Evolutionary conservation across 2,113 vertebrate genomes (phyloP).

Genomic region (Polypterus senegalus): DNA sequence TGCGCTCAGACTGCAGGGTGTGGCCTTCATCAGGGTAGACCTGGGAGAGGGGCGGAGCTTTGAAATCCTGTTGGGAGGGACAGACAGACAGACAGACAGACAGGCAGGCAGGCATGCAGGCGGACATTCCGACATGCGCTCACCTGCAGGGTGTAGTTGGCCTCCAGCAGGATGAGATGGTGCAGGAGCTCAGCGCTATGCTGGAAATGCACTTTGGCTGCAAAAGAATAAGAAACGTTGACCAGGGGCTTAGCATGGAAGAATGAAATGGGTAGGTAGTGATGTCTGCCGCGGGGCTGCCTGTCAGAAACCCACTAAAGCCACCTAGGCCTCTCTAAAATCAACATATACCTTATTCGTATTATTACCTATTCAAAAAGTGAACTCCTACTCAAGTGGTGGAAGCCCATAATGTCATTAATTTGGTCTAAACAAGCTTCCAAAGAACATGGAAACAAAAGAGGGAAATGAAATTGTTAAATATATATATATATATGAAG

Average conservation of each 20-base stretch:
- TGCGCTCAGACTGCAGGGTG: constrained; percentile 37
- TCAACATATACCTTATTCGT: too few species aligned
- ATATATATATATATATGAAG: too few species aligned
- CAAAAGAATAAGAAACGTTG: constrained; percentile 1
- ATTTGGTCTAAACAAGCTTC: too few species aligned
- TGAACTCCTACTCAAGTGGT: too few species aligned
- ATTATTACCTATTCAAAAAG: too few species aligned
- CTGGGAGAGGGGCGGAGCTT: constrained; percentile 2
- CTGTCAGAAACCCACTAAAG: neutral
- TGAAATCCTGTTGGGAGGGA: too few species aligned
- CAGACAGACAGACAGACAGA: neutral
- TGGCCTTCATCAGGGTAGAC: constrained; percentile 62
- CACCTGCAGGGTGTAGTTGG: constrained; percentile 61
- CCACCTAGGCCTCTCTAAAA: too few species aligned
- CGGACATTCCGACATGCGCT: neutral
- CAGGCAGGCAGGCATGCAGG: neutral
- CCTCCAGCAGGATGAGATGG: constrained; percentile 51
- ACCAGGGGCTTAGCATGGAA: neutral
- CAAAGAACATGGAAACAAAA: too few species aligned
- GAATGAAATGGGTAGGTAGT: neutral
- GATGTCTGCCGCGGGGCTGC: neutral
- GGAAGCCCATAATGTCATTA: too few species aligned
- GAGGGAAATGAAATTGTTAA: too few species aligned
- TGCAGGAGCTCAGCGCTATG: constrained; percentile 63
- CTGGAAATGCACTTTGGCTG: constrained; percentile 64